A percentile compares a stretch with the other conserved stretches of the same genome.
phyloP scores from a whole-genome alignment of 2,797 vertebrate genomes.

The Helarctos malayanus region DNA sequence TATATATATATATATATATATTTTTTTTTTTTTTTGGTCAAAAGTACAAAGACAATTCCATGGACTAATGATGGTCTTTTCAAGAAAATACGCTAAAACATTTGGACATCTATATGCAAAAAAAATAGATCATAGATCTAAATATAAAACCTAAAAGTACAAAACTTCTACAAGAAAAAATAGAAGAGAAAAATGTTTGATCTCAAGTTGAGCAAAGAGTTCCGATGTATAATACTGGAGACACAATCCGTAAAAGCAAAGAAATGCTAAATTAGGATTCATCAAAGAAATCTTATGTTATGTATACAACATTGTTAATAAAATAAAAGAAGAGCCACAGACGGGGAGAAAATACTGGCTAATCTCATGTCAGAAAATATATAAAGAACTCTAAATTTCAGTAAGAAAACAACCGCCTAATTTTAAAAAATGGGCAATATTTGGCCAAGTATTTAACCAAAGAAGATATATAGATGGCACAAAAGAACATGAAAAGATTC shows the following conservation, averaged over 20 bases:
- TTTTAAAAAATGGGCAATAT: not conserved
- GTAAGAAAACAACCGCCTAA: not conserved
- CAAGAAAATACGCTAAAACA: not conserved
- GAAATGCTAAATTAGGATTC: not conserved
- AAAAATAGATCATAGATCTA: not conserved
- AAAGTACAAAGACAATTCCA: not conserved
- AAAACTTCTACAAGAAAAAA: not conserved
- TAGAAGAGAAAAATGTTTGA: not conserved
- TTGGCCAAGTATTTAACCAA: not conserved
- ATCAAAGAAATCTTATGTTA: not conserved
- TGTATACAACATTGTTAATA: not conserved
- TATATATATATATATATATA: not conserved
- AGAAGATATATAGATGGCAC: not conserved
- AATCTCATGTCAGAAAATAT: not conserved
- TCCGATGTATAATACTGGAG: not conserved
- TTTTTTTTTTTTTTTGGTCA: not conserved
- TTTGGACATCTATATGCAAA: not conserved
- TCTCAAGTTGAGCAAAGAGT: not conserved
- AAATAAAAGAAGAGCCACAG: not conserved
- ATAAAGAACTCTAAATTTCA: not conserved
- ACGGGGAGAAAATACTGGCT: not conserved
- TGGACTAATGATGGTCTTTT: not conserved
- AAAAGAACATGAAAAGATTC: not conserved
- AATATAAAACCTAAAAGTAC: not conserved
- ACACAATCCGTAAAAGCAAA: not conserved